Conservation (phyloP, 1,140 invertebrate species). For the Trichogramma pretiosum region DNA sequence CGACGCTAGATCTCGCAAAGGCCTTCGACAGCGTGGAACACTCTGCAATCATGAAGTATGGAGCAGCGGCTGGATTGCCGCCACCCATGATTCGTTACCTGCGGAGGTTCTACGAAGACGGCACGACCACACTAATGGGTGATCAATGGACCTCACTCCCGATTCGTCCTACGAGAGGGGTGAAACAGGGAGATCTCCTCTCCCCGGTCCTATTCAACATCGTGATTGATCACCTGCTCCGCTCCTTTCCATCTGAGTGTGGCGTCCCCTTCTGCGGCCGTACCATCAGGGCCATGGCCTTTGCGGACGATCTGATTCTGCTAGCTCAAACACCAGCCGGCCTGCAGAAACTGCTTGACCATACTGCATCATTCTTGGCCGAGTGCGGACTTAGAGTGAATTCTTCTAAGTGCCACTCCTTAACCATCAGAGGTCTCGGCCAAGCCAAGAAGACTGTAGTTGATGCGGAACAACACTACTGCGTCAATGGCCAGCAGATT, state of each 20-base stretch:
- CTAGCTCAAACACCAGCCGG: slow-evolving; percentile 24
- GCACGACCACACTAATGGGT: not conserved
- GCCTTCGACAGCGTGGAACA: not conserved
- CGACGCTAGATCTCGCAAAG: too few relatives aligned
- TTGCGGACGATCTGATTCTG: slow-evolving; percentile 35
- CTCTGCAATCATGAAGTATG: too few relatives aligned
- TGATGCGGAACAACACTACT: not conserved
- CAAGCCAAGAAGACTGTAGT: not conserved
- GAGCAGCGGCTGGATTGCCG: not conserved
- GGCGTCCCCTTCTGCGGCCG: slow-evolving; percentile 21
- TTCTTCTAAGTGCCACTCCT: not conserved
- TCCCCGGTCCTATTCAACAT: slow-evolving; percentile 16
- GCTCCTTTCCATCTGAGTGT: slow-evolving; percentile 18
- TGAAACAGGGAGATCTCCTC: slow-evolving; percentile 19
- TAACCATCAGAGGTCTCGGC: not conserved
- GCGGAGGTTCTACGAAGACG: not conserved
- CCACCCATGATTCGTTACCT: not conserved
- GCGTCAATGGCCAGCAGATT: slow-evolving; percentile 10
- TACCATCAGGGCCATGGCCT: slow-evolving; percentile 25
- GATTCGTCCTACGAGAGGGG: not conserved
- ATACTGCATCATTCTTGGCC: not conserved
- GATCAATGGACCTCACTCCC: not conserved
- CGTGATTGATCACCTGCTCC: not conserved
- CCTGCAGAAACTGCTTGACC: not conserved
- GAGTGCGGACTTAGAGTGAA: not conserved